A percentile compares a stretch with the other conserved stretches of the same genome.
Evolutionary conservation across 2,797 vertebrate genomes (phyloP).

Genomic region (Hydrolagus colliei): DNA sequence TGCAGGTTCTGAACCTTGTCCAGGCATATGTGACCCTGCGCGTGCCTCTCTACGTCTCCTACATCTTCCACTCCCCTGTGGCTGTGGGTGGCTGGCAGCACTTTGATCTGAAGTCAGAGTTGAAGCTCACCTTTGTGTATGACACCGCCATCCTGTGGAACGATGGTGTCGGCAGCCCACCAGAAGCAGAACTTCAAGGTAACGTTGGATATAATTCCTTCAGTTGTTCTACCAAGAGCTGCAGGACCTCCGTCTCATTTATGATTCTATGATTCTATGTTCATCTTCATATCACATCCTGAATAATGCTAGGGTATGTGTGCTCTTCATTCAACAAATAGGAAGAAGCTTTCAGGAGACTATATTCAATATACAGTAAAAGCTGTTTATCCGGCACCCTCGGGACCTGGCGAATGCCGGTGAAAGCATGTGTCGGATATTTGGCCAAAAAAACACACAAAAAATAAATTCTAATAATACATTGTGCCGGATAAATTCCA

Average conservation of each 20-base stretch:
- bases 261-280: background rate
- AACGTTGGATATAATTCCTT: slow-evolving; percentile 13
- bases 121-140: slow-evolving; percentile 72
- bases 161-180: slow-evolving; percentile 69
- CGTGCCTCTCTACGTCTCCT: slow-evolving; percentile 68
- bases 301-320: no score
- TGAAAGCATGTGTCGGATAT: no score
- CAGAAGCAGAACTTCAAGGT: slow-evolving; percentile 73
- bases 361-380: no score
- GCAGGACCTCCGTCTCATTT: background rate
- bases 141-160: slow-evolving; percentile 74
- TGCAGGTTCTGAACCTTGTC: slow-evolving; percentile 70
- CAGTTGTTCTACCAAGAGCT: background rate
- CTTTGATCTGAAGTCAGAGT: slow-evolving; percentile 72
- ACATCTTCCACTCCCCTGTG: slow-evolving; percentile 70
- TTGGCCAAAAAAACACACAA: no score
- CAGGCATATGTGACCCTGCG: slow-evolving; percentile 70
- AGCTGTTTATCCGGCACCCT: no score
- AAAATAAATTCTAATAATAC: no score
- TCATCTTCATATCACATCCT: background rate
- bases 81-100: slow-evolving; percentile 70
- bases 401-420: no score
- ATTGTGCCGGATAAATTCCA: no score
- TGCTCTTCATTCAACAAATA: background rate
- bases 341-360: no score